Evolutionary conservation across 2,797 vertebrate genomes (phyloP).

Genomic region (Acrossocheilus fasciatus): DNA sequence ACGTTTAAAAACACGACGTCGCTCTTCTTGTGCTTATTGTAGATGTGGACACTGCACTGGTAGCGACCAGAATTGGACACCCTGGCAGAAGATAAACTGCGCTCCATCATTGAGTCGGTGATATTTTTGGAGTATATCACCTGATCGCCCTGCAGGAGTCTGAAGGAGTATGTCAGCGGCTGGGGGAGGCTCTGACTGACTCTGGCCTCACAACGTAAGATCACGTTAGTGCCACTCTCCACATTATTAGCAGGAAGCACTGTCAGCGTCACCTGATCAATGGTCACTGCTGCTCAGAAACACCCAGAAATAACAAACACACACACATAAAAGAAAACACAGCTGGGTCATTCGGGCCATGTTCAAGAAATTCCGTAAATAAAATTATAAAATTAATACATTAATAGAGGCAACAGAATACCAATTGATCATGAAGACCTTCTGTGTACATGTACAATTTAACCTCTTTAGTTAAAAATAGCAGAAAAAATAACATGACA

Average conservation of each 20-base stretch:
- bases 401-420: neutral
- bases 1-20: conserved; percentile 57
- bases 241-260: conserved; percentile 66
- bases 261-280: conserved; percentile 70
- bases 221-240: conserved; percentile 67
- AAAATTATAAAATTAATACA: neutral
- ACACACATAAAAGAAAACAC: conserved; percentile 7
- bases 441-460: neutral
- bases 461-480: neutral
- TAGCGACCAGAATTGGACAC: conserved; percentile 74
- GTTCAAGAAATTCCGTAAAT: neutral
- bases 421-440: neutral
- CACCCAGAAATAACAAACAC: neutral
- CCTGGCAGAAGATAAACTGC: conserved; percentile 67
- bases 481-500: neutral
- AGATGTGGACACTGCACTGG: conserved; percentile 71
- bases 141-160: conserved; percentile 59
- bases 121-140: conserved; percentile 60
- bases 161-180: conserved; percentile 66
- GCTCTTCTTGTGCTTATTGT: conserved; percentile 66
- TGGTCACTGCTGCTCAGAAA: conserved; percentile 68
- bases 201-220: conserved; percentile 68
- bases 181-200: conserved; percentile 68
- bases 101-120: conserved; percentile 40
- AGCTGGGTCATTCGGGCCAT: neutral